Evolutionary conservation across 1,140 invertebrate species (phyloP), one percentile per base, ranked within the genome.

Genomic region (Anoplolepis gracilipes): DNA sequence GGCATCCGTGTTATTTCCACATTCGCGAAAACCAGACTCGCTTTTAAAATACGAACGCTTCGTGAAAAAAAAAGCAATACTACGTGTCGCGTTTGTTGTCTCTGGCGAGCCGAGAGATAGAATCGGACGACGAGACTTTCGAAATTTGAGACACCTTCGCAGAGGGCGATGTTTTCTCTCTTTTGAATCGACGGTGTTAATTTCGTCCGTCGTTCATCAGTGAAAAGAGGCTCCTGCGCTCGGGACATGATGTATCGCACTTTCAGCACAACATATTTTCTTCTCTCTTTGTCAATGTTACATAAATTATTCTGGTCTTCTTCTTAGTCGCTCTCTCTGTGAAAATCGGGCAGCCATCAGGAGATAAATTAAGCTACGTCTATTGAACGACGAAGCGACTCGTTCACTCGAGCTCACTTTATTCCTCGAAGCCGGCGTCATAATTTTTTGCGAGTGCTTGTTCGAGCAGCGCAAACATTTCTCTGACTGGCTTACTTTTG

Each of bases 11-110:
- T 85, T 62, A 79, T 85, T 88, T 25, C 61, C 36, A 46, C 33
- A 46, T 82, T 55, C 22, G 42, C 87, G 88, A 30, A 88, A 88
- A 89, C 62, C 61, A 11, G 39, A 79, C 28, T 79, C 10, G 22
- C 62, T 79, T 53, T 69, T 79, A 65, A 25, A 49, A 3, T 46
- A 55, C 5, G 10, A 4, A 13, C 19, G 25, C 3, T 33, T 13
- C 11, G 13, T 8, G 30, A 4, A n/a, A 55, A 59, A 39, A 59
- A 33, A 46, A 8, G 19, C n/a, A 4, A 46, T 2, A 25, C 25
- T 46, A 33, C 13, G n/a, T 39, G 19, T 22, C n/a, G 19, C 6
- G 7, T 4, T 25, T 36, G 13, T 22, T 16, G 25, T 76, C 13
- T 7, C 22, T 25, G 19, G 53, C 30, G 13, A 61, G 39, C 1